Evolutionary conservation across 2,888 invertebrate genomes (phyloP).

Genomic region (Empis stercorea): DNA sequence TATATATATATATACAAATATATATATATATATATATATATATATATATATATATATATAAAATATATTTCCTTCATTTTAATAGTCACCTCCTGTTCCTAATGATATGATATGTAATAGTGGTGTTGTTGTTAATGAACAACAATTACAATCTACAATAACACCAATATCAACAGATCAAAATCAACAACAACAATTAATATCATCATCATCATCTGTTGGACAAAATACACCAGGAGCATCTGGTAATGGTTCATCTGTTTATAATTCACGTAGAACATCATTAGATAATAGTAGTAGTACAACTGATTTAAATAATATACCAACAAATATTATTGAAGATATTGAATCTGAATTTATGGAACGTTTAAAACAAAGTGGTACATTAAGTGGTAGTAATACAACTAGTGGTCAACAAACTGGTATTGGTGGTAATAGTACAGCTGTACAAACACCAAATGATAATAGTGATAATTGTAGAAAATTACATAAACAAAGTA

Average conservation of each 20-base stretch:
- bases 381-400: background rate
- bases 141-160: background rate
- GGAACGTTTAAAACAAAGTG: slow-evolving; percentile 5
- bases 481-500: slow-evolving; percentile 26
- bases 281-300: slow-evolving; percentile 31
- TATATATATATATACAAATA: too few species aligned
- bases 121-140: too few species aligned
- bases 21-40: too few species aligned
- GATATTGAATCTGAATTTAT: slow-evolving; percentile 16
- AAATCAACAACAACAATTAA: slow-evolving; percentile 6
- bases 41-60: too few species aligned
- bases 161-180: slow-evolving; percentile 1
- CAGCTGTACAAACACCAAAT: slow-evolving; percentile 16
- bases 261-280: slow-evolving; percentile 32
- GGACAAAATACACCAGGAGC: slow-evolving; percentile 26
- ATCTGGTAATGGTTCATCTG: slow-evolving; percentile 28
- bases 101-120: too few species aligned
- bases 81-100: too few species aligned
- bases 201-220: slow-evolving; percentile 15
- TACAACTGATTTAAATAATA: slow-evolving; percentile 24
- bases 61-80: too few species aligned
- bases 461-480: slow-evolving; percentile 14
- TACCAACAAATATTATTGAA: slow-evolving; percentile 23
- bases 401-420: slow-evolving; percentile 4
- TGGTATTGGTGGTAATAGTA: slow-evolving; percentile 14